Evolutionary conservation across 2,888 invertebrate species (phyloP).

Genomic region (Macrophya alboannulata): DNA sequence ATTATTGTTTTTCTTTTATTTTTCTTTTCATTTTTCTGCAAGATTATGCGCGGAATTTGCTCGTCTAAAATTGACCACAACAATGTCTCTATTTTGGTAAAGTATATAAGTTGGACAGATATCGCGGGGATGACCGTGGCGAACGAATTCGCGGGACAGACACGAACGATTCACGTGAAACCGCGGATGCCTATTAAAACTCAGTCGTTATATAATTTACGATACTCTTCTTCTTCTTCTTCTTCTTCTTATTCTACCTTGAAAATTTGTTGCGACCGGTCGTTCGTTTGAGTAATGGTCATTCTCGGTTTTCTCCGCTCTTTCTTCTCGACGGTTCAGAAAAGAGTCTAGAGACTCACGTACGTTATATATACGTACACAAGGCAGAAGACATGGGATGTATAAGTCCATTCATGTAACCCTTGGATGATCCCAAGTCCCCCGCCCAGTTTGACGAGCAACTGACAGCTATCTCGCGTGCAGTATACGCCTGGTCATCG

Average conservation of each 20-base stretch:
- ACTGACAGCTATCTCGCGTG: constrained; percentile 44
- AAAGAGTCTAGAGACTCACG: background rate
- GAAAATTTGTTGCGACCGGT: background rate
- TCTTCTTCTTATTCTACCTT: background rate
- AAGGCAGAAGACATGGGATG: background rate
- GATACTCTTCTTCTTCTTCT: background rate
- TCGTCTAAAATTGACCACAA: constrained; percentile 57
- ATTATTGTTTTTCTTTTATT: too few relatives aligned
- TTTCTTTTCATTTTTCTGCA: too few relatives aligned
- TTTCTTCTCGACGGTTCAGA: background rate
- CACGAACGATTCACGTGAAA: constrained; percentile 65
- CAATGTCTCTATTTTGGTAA: constrained; percentile 70
- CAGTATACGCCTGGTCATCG: constrained; percentile 45
- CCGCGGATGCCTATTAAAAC: constrained; percentile 67
- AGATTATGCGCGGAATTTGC: background rate
- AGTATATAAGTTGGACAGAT: constrained; percentile 59
- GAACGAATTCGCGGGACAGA: background rate
- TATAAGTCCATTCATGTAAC: background rate
- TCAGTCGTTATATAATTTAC: constrained; percentile 65
- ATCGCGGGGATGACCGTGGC: constrained; percentile 9
- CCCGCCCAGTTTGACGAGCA: constrained; percentile 36
- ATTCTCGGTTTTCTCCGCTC: background rate
- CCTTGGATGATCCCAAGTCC: background rate
- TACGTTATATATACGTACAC: background rate
- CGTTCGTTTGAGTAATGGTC: constrained; percentile 37